phyloP scores from a whole-genome alignment of 2,797 vertebrate species.

The Hemibagrus guttatus region DNA sequence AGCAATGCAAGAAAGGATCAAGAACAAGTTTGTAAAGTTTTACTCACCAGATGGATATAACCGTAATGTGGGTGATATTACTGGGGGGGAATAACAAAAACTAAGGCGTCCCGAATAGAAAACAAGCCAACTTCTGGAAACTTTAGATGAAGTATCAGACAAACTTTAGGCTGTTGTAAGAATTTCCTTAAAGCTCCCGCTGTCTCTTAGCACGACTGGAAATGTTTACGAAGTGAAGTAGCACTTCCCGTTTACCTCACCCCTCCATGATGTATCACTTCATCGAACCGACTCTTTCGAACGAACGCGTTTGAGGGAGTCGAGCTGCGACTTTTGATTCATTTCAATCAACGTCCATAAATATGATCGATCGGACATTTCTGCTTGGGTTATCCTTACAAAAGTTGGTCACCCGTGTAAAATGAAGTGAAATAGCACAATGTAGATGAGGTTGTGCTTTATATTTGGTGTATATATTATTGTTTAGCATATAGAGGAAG shows the following conservation, averaged over 20 bases:
- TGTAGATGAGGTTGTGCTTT: background rate
- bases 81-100: background rate
- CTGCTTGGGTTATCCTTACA: background rate
- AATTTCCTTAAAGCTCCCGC: background rate
- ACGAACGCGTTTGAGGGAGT: background rate
- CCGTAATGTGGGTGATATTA: background rate
- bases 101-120: background rate
- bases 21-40: background rate
- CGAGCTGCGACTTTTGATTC: background rate
- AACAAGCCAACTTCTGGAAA: too few species aligned
- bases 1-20: background rate
- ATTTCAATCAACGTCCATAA: background rate
- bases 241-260: constrained; percentile 46
- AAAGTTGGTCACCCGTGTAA: background rate
- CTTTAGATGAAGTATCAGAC: too few species aligned
- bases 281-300: constrained; percentile 1
- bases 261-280: constrained; percentile 35
- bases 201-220: background rate
- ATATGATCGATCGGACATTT: background rate
- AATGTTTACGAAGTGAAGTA: constrained; percentile 6
- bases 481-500: background rate
- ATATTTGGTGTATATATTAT: background rate
- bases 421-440: background rate
- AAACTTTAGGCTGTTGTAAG: background rate
- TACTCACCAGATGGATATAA: background rate